Percentiles rank a stretch among this genome's conserved stretches.
Conservation (phyloP, 2,888 invertebrate genomes). For the Aporophyla nigra region DNA sequence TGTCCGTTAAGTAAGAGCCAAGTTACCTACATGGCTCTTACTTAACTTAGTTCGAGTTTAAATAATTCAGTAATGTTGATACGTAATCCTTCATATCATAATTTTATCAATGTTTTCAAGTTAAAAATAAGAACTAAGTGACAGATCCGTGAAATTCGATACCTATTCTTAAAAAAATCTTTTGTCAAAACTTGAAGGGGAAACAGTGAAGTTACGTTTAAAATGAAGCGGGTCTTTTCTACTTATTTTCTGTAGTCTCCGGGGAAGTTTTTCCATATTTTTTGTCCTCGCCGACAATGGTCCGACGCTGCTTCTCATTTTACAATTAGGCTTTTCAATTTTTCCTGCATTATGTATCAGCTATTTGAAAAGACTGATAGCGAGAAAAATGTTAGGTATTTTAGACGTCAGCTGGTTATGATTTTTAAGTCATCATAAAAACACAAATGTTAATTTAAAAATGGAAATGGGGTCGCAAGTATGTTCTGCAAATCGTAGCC, state of each 20-base stretch:
- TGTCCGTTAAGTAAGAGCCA: background rate
- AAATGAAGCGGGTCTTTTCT: conserved; percentile 69
- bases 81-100: background rate
- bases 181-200: conserved; percentile 26
- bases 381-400: background rate
- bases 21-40: too few species aligned
- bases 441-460: background rate
- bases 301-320: conserved; percentile 71
- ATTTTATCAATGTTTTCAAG: background rate
- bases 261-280: conserved; percentile 70
- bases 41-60: background rate
- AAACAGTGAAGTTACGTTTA: conserved; percentile 69
- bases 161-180: conserved; percentile 21
- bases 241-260: conserved; percentile 65
- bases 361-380: conserved; percentile 45
- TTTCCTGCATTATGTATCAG: conserved; percentile 66
- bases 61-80: background rate
- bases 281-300: conserved; percentile 69
- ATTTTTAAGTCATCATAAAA: background rate
- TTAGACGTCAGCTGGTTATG: background rate
- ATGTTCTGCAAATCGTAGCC: background rate
- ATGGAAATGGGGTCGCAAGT: background rate
- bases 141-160: conserved; percentile 20
- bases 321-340: conserved; percentile 73
- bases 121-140: background rate